phyloP scores from a whole-genome alignment of 2,797 vertebrate species.

The Petrocephalus schoutedeni region DNA sequence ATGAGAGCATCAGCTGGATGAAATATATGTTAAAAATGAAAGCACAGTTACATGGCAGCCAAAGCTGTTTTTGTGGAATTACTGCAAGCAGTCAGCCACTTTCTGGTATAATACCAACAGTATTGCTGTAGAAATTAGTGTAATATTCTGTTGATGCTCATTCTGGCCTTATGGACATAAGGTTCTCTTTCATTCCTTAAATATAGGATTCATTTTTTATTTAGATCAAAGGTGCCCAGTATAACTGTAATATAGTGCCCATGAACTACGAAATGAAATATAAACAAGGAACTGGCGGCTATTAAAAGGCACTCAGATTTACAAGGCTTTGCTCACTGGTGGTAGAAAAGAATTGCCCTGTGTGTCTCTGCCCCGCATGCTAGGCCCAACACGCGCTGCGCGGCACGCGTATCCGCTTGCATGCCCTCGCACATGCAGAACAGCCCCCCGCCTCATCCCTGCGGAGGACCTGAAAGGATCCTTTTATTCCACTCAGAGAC shows the following conservation, averaged over 20 bases:
- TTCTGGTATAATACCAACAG: background rate
- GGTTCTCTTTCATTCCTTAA: conserved; percentile 2
- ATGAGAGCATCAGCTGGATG: background rate
- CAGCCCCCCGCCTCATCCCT: background rate
- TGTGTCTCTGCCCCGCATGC: background rate
- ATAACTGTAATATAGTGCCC: background rate
- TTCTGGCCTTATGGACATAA: background rate
- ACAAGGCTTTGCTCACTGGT: background rate
- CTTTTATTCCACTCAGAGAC: background rate
- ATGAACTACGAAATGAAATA: background rate
- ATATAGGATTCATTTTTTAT: background rate
- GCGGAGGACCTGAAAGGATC: background rate
- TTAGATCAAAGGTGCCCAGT: background rate
- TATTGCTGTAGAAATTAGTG: background rate
- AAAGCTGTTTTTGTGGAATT: background rate
- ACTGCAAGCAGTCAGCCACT: background rate
- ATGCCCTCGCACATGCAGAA: background rate
- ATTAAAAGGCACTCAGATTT: background rate
- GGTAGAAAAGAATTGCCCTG: background rate
- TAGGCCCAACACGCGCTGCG: background rate
- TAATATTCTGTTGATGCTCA: background rate
- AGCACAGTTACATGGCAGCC: background rate
- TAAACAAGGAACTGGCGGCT: background rate
- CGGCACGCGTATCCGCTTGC: background rate
- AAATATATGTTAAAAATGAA: background rate